These are phyloP conservation scores for Regulus satrapa DNA, from an alignment of 2,113 vertebrate species.

Conservation along the genomic window DNA sequence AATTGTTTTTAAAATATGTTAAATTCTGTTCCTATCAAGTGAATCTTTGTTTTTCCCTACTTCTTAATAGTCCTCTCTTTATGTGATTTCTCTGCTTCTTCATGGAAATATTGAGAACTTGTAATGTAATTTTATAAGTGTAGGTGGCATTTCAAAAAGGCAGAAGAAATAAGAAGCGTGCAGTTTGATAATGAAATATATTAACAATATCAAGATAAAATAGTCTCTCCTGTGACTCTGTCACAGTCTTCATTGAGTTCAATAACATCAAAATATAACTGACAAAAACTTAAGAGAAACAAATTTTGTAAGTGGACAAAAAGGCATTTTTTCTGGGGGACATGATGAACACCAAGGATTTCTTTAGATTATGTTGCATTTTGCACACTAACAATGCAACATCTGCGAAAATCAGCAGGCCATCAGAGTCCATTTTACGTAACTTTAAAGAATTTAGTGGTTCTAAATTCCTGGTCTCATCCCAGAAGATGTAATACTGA, in stretches of 20 bases:
- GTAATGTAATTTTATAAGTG: slow-evolving; percentile 27
- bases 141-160: slow-evolving; percentile 55
- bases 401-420: neutral
- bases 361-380: neutral
- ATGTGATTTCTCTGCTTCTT: neutral
- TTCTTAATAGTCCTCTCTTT: slow-evolving; percentile 5
- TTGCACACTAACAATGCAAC: neutral
- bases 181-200: neutral
- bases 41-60: neutral
- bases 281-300: neutral
- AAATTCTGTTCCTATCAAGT: neutral
- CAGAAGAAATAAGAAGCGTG: neutral
- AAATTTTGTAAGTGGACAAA: neutral
- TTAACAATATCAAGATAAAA: neutral
- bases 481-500: neutral
- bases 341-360: neutral
- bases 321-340: neutral
- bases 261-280: neutral
- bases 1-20: slow-evolving; percentile 17
- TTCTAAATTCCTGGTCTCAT: neutral
- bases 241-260: neutral
- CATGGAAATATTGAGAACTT: slow-evolving; percentile 26
- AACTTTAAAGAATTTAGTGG: neutral
- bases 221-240: neutral
- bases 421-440: neutral